Conservation (phyloP, 37 sponge, comb jelly and placozoan species). For the Haliclona indistincta region DNA sequence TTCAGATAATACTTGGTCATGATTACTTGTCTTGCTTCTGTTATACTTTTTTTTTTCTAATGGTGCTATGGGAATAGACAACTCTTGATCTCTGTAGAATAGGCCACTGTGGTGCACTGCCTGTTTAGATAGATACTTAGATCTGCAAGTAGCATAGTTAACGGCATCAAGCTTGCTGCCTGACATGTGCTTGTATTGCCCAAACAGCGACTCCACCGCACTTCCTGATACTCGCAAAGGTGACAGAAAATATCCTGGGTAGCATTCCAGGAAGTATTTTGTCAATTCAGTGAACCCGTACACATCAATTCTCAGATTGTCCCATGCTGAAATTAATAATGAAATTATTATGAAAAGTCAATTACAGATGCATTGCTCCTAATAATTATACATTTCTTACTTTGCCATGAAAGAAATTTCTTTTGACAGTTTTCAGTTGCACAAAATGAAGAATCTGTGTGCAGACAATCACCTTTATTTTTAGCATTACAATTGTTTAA, state of each 20-base stretch:
- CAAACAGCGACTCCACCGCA: slow-evolving; percentile 30
- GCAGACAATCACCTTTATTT: neutral
- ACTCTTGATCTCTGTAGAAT: neutral
- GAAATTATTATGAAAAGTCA: no score
- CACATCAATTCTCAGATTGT: slow-evolving; percentile 5
- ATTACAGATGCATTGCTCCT: no score
- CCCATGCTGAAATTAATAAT: no score
- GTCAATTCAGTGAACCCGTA: slow-evolving; percentile 17
- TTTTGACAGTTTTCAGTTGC: neutral
- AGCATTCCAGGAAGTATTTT: neutral
- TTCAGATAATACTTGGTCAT: no score
- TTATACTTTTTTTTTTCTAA: neutral
- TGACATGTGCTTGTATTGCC: neutral
- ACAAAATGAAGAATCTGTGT: neutral
- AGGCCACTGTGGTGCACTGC: slow-evolving; percentile 8
- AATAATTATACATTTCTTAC: neutral
- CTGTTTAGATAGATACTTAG: slow-evolving; percentile 3
- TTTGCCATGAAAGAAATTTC: slow-evolving; percentile 18
- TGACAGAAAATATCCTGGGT: slow-evolving; percentile 21
- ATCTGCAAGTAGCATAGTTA: slow-evolving; percentile 17
- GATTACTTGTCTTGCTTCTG: no score
- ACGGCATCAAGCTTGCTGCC: slow-evolving; percentile 23
- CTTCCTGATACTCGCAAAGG: slow-evolving; percentile 18
- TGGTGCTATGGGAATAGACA: neutral
- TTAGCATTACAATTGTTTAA: neutral